Conservation (phyloP, 2,888 invertebrate genomes). For the Sinelater perroti region DNA sequence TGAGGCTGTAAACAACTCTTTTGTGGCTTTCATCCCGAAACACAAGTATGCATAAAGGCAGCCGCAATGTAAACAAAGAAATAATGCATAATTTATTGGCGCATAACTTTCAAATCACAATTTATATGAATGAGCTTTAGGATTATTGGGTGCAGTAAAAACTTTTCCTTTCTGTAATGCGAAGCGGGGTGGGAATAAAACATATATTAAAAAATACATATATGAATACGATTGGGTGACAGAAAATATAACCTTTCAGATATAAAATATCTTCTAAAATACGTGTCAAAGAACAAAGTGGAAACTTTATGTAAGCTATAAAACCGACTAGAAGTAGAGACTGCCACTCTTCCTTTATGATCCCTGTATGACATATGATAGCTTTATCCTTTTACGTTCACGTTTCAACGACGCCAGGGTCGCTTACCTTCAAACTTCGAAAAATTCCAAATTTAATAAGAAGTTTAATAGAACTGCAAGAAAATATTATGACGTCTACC, state of each 20-base stretch:
- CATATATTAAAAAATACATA: slow-evolving; percentile 32
- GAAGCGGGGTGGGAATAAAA: slow-evolving; percentile 26
- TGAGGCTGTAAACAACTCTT: too few species aligned
- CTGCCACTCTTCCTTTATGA: slow-evolving; percentile 32
- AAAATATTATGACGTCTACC: slow-evolving; percentile 22
- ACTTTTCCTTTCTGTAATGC: slow-evolving; percentile 13
- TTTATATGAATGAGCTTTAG: slow-evolving; percentile 12
- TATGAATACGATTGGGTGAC: slow-evolving; percentile 34
- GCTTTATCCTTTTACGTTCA: slow-evolving; percentile 37
- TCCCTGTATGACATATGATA: slow-evolving; percentile 37
- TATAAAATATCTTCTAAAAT: slow-evolving; percentile 42
- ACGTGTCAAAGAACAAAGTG: slow-evolving; percentile 43
- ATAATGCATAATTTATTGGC: too few species aligned
- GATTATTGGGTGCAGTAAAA: slow-evolving; percentile 15
- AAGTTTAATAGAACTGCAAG: slow-evolving; percentile 19
- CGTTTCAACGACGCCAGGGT: slow-evolving; percentile 22
- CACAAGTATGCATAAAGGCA: too few species aligned
- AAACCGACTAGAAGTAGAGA: slow-evolving; percentile 36
- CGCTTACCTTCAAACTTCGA: slow-evolving; percentile 27
- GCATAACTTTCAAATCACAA: too few species aligned
- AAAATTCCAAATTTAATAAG: slow-evolving; percentile 30
- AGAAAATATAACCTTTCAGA: slow-evolving; percentile 40
- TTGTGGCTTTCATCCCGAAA: too few species aligned
- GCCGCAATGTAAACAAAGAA: too few species aligned
- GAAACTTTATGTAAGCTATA: slow-evolving; percentile 41